A percentile compares a stretch with the other conserved stretches of the same genome.
Evolutionary conservation across 1,140 invertebrate species (phyloP).

Genomic region (Macrostomum lignano): DNA sequence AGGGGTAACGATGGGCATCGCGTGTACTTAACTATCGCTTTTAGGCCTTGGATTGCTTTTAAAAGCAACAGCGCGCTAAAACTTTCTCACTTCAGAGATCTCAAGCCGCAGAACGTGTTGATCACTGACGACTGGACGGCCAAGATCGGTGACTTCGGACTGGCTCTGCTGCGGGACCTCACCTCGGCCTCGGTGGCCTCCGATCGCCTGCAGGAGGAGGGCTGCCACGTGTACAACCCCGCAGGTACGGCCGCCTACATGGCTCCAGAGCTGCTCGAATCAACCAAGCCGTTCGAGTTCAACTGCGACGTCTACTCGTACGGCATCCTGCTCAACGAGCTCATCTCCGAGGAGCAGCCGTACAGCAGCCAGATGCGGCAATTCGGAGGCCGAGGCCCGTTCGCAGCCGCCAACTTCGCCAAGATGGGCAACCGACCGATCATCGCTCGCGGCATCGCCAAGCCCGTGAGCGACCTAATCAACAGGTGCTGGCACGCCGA

Average conservation of each 20-base stretch:
- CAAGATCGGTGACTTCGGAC: conserved; percentile 6
- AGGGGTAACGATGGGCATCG: too few relatives aligned
- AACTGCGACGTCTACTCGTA: conserved; percentile 7
- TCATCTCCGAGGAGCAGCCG: conserved; percentile 7
- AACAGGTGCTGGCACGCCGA: conserved; percentile 3
- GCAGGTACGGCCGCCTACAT: conserved; percentile 7
- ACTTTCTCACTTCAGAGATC: too few relatives aligned
- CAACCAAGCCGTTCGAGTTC: not conserved
- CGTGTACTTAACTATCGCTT: too few relatives aligned
- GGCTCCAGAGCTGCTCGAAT: conserved; percentile 7
- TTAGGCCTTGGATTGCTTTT: too few relatives aligned
- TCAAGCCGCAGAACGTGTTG: conserved; percentile 5
- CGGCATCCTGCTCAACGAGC: conserved; percentile 8
- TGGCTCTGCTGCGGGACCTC: conserved; percentile 6
- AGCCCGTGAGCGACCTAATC: not conserved
- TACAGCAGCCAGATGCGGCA: conserved; percentile 5
- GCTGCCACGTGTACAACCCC: not conserved
- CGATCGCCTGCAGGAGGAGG: not conserved
- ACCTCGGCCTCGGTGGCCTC: not conserved
- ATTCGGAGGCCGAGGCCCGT: conserved; percentile 6
- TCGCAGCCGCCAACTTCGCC: conserved; percentile 7
- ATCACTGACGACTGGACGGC: conserved; percentile 4
- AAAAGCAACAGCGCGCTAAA: too few relatives aligned
- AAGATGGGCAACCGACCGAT: conserved; percentile 6
- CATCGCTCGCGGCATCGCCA: too few relatives aligned